These are phyloP conservation scores for Platichthys stellatus DNA, from an alignment of 2,113 vertebrate species.

Conservation along the genomic window DNA sequence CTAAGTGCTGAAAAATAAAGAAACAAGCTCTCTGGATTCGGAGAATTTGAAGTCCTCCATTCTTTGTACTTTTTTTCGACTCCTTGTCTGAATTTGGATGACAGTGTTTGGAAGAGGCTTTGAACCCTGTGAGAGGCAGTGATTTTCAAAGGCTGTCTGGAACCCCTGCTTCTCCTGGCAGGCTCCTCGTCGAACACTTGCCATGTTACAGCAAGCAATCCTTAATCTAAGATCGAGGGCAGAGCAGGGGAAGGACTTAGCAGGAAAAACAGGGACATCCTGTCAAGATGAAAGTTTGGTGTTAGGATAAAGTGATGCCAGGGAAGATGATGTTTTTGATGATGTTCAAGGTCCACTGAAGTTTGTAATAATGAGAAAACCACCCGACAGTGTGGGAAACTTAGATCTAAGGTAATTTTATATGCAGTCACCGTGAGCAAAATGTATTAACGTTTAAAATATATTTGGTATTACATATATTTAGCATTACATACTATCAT, in stretches of 20 bases:
- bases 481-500: too few relatives aligned
- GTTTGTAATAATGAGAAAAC: neutral
- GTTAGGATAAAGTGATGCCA: neutral
- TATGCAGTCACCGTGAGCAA: neutral
- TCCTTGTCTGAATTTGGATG: slow-evolving; percentile 46
- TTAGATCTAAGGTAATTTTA: neutral
- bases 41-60: slow-evolving; percentile 37
- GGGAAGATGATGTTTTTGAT: neutral
- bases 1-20: slow-evolving; percentile 8
- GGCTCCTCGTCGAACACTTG: slow-evolving; percentile 23
- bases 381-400: neutral
- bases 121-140: slow-evolving; percentile 31
- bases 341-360: neutral
- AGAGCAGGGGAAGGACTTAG: neutral
- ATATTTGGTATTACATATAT: neutral
- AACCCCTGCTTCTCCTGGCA: slow-evolving; percentile 35
- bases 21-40: slow-evolving; percentile 20
- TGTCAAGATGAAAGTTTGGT: neutral
- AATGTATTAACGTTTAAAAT: neutral
- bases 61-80: slow-evolving; percentile 30
- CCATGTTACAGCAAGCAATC: slow-evolving; percentile 31
- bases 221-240: slow-evolving; percentile 28
- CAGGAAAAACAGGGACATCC: slow-evolving; percentile 15
- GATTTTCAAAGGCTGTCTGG: slow-evolving; percentile 48
- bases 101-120: slow-evolving; percentile 51